Evolutionary conservation across 1,140 invertebrate species (phyloP), one percentile per base, ranked within the genome.

Genomic region (Ylistrum balloti): DNA sequence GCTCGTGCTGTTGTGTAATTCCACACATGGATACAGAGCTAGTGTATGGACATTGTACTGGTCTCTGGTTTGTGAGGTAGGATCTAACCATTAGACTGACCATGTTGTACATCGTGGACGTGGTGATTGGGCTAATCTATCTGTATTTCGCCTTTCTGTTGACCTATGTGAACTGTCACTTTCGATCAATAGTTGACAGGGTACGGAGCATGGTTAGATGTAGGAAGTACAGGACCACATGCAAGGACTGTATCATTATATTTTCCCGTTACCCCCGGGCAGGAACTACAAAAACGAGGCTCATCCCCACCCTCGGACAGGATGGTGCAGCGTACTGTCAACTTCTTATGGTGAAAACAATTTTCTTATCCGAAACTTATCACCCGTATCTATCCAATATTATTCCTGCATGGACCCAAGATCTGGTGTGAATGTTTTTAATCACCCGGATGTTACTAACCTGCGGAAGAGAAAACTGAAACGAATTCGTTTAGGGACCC

Each of bases 241-340:
- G 56, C 56, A 74, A 74, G 17, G 56, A 74, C 22, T 74, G 56
- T n/a, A 28, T 74, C n/a, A 28, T 74, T n/a, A 28, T 74, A 28
- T 74, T 74, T n/a, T 74, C 56, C 22, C 56, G 56, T 11, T 74
- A 74, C 56, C 56, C 56, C n/a, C 56, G 56, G 56, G 22, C 56
- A 74, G 56, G 56, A 7, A 74, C 56, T 74, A 74, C 56, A 1
- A 74, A 74, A 74, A 74, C 56, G 56, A 74, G 56, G 56, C 56
- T 74, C 56, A 74, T 74, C 56, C 56, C 56, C 22, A 9, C 56
- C 56, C 56, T 74, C n/a, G 56, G 56, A n/a, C 56, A n/a, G 7
- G 56, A 74, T 5, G 56, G 56, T 1, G 56, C 56, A 28, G 56
- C 56, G 0, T 74, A 74, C 56, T 74, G 56, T 74, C 56, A 74